Base-by-base conservation (phyloP, 2,888 invertebrate genomes). In the Pedicia rivosa region DNA sequence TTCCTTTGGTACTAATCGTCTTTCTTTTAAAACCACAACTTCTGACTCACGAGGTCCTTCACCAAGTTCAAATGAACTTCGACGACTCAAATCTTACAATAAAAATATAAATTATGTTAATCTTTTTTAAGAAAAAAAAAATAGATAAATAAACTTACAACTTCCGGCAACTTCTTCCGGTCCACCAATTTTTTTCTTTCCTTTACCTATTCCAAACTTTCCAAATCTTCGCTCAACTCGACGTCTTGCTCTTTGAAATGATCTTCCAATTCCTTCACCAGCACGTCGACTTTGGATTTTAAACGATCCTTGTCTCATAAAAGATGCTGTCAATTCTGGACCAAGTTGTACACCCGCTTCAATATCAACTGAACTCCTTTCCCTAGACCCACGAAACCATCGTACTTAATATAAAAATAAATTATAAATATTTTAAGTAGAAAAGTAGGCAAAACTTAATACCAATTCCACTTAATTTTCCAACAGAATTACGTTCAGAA, bases 141-240 rank as follows among this genome's bases (percentile, higher is more conserved):
- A 8, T 36, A 16, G 10, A 30, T 32, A 16, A 19, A 15, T 14
- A 8, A 16, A 57, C 73, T 70, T 59, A 79, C 79, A 76, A 50
- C 73, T 75, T 47, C 80, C 80, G 41, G 78, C 75, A 2, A 79
- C 70, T 56, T 92, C 91, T 62, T 91, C 90, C 43, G 79, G 72
- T 51, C 86, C 88, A 15, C 83, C 82, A 55, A 84, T 78, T 59
- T 88, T 83, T 56, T 84, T 88, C 56, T 90, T 91, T 54, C 80
- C 80, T 55, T 86, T 86, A 8, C 76, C 70, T 36, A 86, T 67
- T 7, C 84, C 83, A 48, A 86, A 78, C 57, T 80, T 76, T 52
- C 74, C 86, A 39, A 94, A 67, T 47, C 91, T 78, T 52, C 90
- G 84, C 63, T 94, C 92, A 50, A 94, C 82, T 48, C 88, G 67